A percentile compares a stretch with the other conserved stretches of the same genome.
Conservation (phyloP, 2,888 invertebrate genomes). For the Acleris literana region DNA sequence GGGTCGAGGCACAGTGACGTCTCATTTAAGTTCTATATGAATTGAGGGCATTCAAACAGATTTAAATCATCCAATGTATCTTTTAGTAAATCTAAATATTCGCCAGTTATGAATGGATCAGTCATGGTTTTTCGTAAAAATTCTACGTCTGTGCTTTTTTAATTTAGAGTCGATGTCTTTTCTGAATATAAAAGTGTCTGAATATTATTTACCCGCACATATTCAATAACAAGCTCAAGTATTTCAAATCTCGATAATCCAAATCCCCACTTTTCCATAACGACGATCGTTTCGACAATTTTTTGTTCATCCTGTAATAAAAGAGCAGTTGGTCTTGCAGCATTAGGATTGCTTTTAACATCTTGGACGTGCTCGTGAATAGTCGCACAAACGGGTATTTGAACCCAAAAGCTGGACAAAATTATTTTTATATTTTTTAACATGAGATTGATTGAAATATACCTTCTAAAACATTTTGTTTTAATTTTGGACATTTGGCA, state of each 20-base stretch:
- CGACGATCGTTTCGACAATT: neutral
- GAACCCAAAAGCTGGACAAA: too few relatives aligned
- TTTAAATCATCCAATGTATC: constrained; percentile 19
- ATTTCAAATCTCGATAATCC: constrained; percentile 6
- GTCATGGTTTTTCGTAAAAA: constrained; percentile 24
- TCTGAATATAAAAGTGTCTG: neutral
- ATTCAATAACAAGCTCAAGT: neutral
- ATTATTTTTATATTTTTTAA: too few relatives aligned
- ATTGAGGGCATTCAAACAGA: constrained; percentile 22
- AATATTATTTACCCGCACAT: neutral
- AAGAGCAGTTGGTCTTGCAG: constrained; percentile 4
- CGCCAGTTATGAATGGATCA: constrained; percentile 32
- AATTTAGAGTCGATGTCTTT: constrained; percentile 1
- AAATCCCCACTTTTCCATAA: constrained; percentile 12
- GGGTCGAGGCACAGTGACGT: constrained; percentile 35
- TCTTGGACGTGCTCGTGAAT: neutral
- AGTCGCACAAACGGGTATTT: too few relatives aligned
- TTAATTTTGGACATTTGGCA: too few relatives aligned
- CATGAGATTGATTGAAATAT: too few relatives aligned
- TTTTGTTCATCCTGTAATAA: neutral
- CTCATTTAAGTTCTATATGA: constrained; percentile 37
- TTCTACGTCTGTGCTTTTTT: constrained; percentile 11
- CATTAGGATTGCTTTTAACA: neutral
- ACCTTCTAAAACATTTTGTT: too few relatives aligned
- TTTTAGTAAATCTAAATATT: constrained; percentile 34